These are phyloP conservation scores for Marronus borbonicus DNA, from an alignment of 2,888 invertebrate species.

Conservation along the genomic window DNA sequence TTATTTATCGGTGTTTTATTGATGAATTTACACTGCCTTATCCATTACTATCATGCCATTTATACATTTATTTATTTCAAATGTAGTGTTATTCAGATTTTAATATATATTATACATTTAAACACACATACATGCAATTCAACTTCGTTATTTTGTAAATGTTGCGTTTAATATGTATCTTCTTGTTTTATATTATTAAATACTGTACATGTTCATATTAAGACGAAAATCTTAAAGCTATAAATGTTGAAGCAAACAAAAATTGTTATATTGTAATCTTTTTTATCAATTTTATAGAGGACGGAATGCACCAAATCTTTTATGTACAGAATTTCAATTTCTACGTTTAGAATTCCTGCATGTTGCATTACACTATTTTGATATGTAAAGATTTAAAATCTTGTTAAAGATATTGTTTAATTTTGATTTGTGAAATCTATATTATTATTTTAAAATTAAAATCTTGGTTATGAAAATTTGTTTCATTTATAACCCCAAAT, in stretches of 20 bases:
- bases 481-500: too few species aligned
- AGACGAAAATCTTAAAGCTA: constrained; percentile 54
- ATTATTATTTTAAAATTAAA: constrained; percentile 62
- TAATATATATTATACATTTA: constrained; percentile 44
- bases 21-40: constrained; percentile 66
- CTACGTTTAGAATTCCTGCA: constrained; percentile 61
- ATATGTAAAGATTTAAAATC: constrained; percentile 67
- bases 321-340: constrained; percentile 51
- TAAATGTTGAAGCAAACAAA: constrained; percentile 63
- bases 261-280: constrained; percentile 65
- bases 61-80: constrained; percentile 56
- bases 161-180: constrained; percentile 26
- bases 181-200: constrained; percentile 37
- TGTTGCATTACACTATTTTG: constrained; percentile 66
- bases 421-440: constrained; percentile 65
- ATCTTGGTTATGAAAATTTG: constrained; percentile 52
- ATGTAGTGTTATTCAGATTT: constrained; percentile 51
- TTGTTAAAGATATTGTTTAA: constrained; percentile 66
- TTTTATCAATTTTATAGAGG: constrained; percentile 69
- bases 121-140: background rate
- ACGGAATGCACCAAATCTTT: constrained; percentile 65
- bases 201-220: constrained; percentile 61
- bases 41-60: constrained; percentile 64
- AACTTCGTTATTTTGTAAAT: background rate
- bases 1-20: constrained; percentile 64